These are phyloP conservation scores for Oreocharis arfaki DNA, from an alignment of 2,113 vertebrate species.

Conservation along the genomic window DNA sequence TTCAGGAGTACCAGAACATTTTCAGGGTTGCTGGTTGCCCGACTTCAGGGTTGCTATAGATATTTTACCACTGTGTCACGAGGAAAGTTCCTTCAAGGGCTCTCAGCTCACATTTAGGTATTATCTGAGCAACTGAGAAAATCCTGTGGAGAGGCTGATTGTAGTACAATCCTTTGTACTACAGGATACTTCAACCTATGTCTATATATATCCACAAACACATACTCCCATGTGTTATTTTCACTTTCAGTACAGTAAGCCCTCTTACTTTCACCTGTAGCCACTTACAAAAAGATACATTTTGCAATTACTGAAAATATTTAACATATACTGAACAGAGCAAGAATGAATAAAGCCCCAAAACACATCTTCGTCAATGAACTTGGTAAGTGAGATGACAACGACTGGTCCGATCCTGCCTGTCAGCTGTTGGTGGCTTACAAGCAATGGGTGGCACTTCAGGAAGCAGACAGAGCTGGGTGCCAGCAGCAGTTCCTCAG, in stretches of 20 bases:
- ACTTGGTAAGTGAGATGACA: no score
- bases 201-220: background rate
- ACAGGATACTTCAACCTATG: background rate
- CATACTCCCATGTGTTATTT: rapidly evolving
- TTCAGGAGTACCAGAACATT: background rate
- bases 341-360: background rate
- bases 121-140: background rate
- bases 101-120: background rate
- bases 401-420: background rate
- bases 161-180: rapidly evolving
- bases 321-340: background rate
- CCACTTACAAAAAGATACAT: background rate
- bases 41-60: background rate
- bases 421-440: background rate
- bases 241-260: background rate
- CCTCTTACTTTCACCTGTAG: background rate
- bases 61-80: background rate
- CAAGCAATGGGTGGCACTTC: background rate
- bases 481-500: background rate
- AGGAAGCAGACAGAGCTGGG: background rate
- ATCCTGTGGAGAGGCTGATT: background rate
- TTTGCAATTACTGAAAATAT: background rate
- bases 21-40: background rate
- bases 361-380: background rate
- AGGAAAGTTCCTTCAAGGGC: background rate